phyloP scores from a whole-genome alignment of 2,113 vertebrate species.

The Alexandromys fortis region DNA sequence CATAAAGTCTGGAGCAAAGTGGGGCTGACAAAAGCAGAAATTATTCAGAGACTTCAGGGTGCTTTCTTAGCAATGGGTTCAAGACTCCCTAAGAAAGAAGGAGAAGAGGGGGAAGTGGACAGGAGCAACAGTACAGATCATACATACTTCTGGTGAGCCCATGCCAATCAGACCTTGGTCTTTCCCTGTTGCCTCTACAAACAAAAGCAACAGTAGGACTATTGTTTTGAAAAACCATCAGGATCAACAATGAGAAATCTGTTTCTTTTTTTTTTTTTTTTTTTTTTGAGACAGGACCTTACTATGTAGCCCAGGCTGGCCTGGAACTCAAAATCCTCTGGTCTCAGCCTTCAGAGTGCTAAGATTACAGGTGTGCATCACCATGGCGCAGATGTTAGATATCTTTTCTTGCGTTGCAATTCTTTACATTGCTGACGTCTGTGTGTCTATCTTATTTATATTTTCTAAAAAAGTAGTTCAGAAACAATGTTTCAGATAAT shows the following conservation, averaged over 20 bases:
- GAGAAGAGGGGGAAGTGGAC: neutral
- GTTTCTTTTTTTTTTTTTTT: neutral
- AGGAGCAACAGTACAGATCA: neutral
- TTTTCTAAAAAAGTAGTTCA: neutral
- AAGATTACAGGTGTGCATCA: neutral
- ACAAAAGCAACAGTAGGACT: neutral
- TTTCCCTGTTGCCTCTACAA: neutral
- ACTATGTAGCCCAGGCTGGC: neutral
- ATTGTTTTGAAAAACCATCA: constrained; percentile 32
- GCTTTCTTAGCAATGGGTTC: neutral
- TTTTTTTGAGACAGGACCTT: neutral
- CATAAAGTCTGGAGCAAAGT: neutral
- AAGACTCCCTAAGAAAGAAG: neutral
- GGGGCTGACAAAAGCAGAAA: neutral
- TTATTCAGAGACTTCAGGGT: neutral
- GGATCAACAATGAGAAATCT: neutral
- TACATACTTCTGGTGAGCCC: neutral
- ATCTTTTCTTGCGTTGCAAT: neutral
- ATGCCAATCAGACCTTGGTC: neutral
- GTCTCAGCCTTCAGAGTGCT: neutral
- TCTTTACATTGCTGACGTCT: constrained; percentile 1
- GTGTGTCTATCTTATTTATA: neutral
- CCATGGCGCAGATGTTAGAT: neutral
- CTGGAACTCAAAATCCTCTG: neutral
- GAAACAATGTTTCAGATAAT: constrained; percentile 34